phyloP scores from a whole-genome alignment of 2,888 invertebrate species.

The Dryocosmus kuriphilus region DNA sequence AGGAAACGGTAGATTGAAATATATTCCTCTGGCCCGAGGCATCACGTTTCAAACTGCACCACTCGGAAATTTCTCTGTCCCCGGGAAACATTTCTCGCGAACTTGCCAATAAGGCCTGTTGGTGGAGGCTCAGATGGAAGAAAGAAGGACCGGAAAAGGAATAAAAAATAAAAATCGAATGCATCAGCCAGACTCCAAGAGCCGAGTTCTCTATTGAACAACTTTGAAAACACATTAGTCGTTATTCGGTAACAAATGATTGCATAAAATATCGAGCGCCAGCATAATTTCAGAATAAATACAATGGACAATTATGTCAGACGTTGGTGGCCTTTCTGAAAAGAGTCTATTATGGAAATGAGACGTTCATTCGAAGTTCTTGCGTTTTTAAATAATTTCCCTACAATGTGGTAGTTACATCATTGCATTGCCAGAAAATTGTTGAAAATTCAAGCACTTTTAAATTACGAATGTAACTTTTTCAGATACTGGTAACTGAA shows the following conservation, averaged over 20 bases:
- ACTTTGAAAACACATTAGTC: no score
- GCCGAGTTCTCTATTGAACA: not conserved
- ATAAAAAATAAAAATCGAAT: conserved; percentile 19
- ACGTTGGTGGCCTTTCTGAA: not conserved
- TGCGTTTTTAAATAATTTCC: no score
- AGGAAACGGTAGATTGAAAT: conserved; percentile 62
- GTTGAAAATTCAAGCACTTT: no score
- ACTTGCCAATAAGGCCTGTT: conserved; percentile 60
- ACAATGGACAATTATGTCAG: conserved; percentile 13
- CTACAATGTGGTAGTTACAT: no score
- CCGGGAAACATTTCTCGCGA: conserved; percentile 52
- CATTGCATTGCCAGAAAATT: no score
- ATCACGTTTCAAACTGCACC: conserved; percentile 57
- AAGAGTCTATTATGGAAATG: not conserved
- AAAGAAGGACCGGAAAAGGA: conserved; percentile 7
- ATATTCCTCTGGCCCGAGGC: conserved; percentile 62
- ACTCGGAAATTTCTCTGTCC: conserved; percentile 56
- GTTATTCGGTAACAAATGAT: conserved; percentile 14
- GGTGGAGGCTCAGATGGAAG: conserved; percentile 50
- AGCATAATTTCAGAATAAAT: not conserved
- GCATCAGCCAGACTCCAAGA: not conserved
- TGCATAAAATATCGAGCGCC: conserved; percentile 12
- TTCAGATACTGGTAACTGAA: no score
- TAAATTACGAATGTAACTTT: no score
- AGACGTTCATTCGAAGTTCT: not conserved